Conservation (phyloP, 2,888 invertebrate genomes). For the Fissipunctia ypsillon region DNA sequence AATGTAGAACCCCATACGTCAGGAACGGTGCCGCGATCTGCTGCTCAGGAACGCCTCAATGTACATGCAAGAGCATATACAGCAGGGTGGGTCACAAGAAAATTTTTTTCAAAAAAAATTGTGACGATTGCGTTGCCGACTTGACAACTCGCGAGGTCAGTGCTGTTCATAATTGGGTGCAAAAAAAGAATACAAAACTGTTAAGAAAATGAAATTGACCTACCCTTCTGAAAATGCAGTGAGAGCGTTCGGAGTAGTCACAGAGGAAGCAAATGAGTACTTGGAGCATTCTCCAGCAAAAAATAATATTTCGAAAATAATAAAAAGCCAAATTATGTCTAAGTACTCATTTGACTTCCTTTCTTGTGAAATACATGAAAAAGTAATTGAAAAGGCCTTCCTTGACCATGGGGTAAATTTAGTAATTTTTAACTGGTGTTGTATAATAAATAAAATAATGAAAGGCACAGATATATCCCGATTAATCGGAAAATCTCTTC, state of each 20-base stretch:
- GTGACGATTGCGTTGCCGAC: background rate
- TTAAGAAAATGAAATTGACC: background rate
- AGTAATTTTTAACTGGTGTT: conserved; percentile 13
- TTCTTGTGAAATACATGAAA: background rate
- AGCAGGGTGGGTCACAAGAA: conserved; percentile 14
- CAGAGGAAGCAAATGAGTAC: background rate
- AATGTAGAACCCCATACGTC: conserved; percentile 3
- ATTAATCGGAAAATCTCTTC: background rate
- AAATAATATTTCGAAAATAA: background rate
- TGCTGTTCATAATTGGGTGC: background rate
- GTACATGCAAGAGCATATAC: conserved; percentile 1
- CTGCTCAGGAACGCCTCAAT: conserved; percentile 9
- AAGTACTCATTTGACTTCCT: background rate
- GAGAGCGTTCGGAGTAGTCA: background rate
- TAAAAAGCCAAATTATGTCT: background rate
- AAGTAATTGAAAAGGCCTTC: conserved; percentile 1
- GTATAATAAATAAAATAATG: conserved; percentile 5
- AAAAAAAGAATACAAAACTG: background rate
- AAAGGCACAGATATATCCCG: conserved; percentile 1
- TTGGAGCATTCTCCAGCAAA: conserved; percentile 1
- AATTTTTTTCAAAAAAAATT: conserved; percentile 6
- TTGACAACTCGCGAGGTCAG: background rate
- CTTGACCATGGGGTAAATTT: background rate
- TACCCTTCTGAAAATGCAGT: background rate
- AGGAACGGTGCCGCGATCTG: conserved; percentile 8